These are phyloP conservation scores for Drosophila demipolita DNA, from an alignment of 2,888 invertebrate species.

Conservation along the genomic window DNA sequence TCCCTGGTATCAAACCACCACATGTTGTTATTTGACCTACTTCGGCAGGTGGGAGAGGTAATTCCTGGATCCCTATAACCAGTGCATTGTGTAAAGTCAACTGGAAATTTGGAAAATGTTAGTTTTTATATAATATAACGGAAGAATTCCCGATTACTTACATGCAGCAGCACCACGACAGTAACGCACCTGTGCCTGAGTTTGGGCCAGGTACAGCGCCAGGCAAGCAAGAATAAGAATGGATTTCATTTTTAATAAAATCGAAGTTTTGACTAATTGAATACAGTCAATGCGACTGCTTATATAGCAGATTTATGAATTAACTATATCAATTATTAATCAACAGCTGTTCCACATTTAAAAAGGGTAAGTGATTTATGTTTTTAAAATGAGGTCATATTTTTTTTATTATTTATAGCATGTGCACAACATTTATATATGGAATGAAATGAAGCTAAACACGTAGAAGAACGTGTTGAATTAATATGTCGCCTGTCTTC, in stretches of 20 bases:
- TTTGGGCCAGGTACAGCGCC: constrained; percentile 24
- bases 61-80: neutral
- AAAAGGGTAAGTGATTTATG: neutral
- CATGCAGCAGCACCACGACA: neutral
- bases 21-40: constrained; percentile 15
- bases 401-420: neutral
- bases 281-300: neutral
- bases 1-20: constrained; percentile 33
- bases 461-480: neutral
- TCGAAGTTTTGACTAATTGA: constrained; percentile 14
- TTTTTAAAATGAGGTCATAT: neutral
- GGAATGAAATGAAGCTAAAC: neutral
- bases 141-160: neutral
- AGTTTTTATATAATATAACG: neutral
- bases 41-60: neutral
- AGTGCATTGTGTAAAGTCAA: neutral
- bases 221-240: constrained; percentile 28
- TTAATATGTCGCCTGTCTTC: too few relatives aligned
- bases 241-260: constrained; percentile 37
- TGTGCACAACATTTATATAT: neutral
- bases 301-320: constrained; percentile 8
- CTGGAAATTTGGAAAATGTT: neutral
- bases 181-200: constrained; percentile 16
- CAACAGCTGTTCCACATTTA: neutral
- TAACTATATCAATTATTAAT: neutral